phyloP scores from a whole-genome alignment of 2,888 invertebrate species.

The Metalampra italica region DNA sequence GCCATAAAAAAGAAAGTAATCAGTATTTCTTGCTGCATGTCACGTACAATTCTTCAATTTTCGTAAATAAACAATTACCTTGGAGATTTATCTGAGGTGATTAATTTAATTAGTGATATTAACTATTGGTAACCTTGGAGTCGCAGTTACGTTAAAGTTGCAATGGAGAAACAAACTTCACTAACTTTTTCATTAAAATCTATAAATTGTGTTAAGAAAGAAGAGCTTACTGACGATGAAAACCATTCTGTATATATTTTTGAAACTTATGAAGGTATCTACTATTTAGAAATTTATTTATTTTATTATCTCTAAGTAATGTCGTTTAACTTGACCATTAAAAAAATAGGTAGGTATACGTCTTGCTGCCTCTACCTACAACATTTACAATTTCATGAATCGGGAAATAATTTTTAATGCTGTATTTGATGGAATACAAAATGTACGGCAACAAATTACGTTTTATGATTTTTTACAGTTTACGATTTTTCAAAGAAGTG shows the following conservation, averaged over 20 bases:
- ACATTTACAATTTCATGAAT: too few relatives aligned
- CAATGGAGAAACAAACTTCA: constrained; percentile 8
- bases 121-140: constrained; percentile 4
- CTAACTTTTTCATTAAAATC: constrained; percentile 9
- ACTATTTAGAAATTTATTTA: neutral
- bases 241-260: constrained; percentile 32
- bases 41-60: constrained; percentile 14
- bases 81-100: constrained; percentile 1
- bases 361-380: too few relatives aligned
- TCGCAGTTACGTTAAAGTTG: constrained; percentile 1
- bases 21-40: neutral
- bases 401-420: too few relatives aligned
- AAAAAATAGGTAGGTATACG: too few relatives aligned
- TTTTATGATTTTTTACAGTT: too few relatives aligned
- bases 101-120: constrained; percentile 7
- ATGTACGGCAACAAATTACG: too few relatives aligned
- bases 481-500: too few relatives aligned
- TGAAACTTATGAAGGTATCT: constrained; percentile 24
- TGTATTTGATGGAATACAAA: too few relatives aligned
- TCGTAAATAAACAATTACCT: constrained; percentile 17
- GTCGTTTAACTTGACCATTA: too few relatives aligned
- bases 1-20: neutral
- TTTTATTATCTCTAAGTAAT: neutral
- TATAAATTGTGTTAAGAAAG: constrained; percentile 21
- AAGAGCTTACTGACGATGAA: constrained; percentile 24